phyloP scores from a whole-genome alignment of 2,888 invertebrate species.

The Eretmocerus hayati region DNA sequence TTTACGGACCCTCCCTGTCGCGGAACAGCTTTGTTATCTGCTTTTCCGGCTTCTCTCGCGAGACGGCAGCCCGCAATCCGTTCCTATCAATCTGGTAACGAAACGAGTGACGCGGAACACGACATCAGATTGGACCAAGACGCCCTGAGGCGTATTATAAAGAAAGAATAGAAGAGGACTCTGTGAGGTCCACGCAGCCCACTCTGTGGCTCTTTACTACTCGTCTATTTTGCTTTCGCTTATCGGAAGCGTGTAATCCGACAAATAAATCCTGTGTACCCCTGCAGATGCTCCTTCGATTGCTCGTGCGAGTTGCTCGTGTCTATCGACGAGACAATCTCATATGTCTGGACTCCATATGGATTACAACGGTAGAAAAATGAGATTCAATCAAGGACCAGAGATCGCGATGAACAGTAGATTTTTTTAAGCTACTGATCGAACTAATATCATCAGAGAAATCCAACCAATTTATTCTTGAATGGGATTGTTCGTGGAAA shows the following conservation, averaged over 20 bases:
- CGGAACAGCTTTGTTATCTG: conserved; percentile 36
- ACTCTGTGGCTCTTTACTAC: conserved; percentile 2
- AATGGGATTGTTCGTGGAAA: no score
- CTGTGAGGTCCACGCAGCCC: not conserved
- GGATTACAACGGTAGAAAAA: no score
- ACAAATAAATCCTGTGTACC: conserved; percentile 37
- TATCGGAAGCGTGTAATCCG: conserved; percentile 36
- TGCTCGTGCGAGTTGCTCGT: no score
- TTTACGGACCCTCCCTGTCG: conserved; percentile 22
- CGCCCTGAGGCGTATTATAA: conserved; percentile 3
- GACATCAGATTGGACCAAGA: conserved; percentile 30
- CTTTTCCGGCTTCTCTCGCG: conserved; percentile 28
- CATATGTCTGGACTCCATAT: no score
- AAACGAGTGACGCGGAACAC: conserved; percentile 30
- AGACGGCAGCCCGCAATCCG: conserved; percentile 35
- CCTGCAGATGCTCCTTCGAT: conserved; percentile 29
- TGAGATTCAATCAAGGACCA: no score
- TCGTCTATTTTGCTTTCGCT: conserved; percentile 35
- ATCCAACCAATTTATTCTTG: no score
- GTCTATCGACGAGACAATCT: no score
- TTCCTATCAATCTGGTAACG: conserved; percentile 34
- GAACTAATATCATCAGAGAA: no score
- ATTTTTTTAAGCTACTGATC: no score
- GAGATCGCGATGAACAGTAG: no score
- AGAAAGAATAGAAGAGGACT: conserved; percentile 1